Percentiles rank a stretch among this genome's conserved stretches.
phyloP scores from a whole-genome alignment of 2,113 vertebrate species.

The Psittacula cyanocephala region DNA sequence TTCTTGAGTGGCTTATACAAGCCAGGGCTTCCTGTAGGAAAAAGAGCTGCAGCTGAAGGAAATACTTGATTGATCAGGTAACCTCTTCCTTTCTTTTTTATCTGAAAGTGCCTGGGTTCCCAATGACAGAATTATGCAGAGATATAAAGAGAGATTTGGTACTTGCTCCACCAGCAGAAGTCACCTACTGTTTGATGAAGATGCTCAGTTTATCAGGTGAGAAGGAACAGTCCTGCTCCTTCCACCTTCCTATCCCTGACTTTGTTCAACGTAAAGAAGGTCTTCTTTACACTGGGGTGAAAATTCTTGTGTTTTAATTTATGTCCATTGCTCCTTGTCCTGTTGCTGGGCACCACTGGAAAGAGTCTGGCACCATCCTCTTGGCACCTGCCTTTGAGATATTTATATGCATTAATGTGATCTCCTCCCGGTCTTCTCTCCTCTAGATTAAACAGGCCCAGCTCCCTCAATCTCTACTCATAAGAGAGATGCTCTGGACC shows the following conservation, averaged over 20 bases:
- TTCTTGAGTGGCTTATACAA: constrained; percentile 67
- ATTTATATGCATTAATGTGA: not conserved
- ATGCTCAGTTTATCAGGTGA: not conserved
- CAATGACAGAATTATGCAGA: not conserved
- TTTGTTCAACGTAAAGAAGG: not conserved
- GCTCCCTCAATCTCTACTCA: not conserved
- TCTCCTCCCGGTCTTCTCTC: not conserved
- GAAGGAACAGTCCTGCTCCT: not conserved
- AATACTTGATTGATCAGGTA: constrained; percentile 60
- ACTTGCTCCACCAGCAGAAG: not conserved
- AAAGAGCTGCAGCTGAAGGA: constrained; percentile 46
- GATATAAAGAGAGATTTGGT: not conserved
- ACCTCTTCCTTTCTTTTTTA: constrained; percentile 39
- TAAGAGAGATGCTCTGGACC: not conserved
- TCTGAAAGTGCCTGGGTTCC: constrained; percentile 45
- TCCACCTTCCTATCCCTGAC: not conserved
- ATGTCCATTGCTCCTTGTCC: not conserved
- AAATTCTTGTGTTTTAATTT: not conserved
- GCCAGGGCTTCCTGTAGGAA: constrained; percentile 51
- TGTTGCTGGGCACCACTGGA: not conserved
- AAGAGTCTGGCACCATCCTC: not conserved
- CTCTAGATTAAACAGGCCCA: not conserved
- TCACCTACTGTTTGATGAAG: not conserved
- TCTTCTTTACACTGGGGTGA: not conserved
- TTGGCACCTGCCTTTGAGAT: not conserved